Base-by-base conservation (phyloP, 2,113 vertebrate genomes). In the Psilopsiagon aymara region DNA sequence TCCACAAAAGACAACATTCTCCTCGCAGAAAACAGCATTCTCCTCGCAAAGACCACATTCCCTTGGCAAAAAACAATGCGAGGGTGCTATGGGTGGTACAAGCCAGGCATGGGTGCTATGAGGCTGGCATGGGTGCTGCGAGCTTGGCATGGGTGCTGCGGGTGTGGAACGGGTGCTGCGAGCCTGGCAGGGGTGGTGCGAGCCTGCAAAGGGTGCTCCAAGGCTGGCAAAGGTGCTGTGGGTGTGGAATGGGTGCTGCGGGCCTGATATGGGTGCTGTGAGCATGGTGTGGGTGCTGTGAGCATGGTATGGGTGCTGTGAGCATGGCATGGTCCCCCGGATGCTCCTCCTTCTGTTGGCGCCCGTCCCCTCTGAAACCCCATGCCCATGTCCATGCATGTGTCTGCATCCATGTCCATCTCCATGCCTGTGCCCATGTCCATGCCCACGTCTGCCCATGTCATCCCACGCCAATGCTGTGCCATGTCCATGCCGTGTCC, bases 341-440 rank as follows among this genome's bases (percentile, higher is more conserved):
- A 15, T 52, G 86, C 96, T 95, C 91, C 94, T 96, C 93, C 96
- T 91, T 94, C 86, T 11, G 64, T 37, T 37, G 71, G 91, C 92
- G 91, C 93, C 94, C 94, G 44, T 49, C 35, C 71, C 79, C 86
- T 86, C 91, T 21, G 31, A 94, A 92, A 8, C 53, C 31, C 53
- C 53, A 7, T 51, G 24, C 8, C 49, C 51, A 52, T 28, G 15
- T 52, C 49, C 14, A 9, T 27, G 51, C 9, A 25, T 27, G 14
- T 51, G 49, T 6, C 31, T 1, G 2, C 11, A 4, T 20, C 53
- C 53, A 31, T 31, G 28, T 11, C 52, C 52, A 18, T 53, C 2
- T 11, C 28, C 52, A 55, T 5, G 17, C 10, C 52, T 18, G 8
- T 20, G 31, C 19, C 55, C 3, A 11, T 13, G 1, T 13, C 53